Base-by-base conservation (phyloP, 23 tunicate species). In the Ascidia mentula region DNA sequence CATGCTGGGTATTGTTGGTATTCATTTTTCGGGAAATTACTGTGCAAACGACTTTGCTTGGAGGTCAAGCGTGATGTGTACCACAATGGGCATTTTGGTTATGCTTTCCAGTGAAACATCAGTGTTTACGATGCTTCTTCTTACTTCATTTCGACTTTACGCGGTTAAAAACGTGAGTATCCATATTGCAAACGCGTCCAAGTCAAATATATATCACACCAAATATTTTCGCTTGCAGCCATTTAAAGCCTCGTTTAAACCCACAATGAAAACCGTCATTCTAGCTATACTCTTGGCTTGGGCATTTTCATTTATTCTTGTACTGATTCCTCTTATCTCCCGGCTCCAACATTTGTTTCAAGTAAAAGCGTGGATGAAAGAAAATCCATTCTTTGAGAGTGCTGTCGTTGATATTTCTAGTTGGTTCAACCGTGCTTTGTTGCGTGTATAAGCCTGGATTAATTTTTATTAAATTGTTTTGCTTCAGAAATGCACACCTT, bases 81-180 rank as follows among this genome's bases (percentile, higher is more conserved):
- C 36, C 38, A 1, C 73, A 34, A 82, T 82, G 86, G 86, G 86
- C 33, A 69, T 46, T 1, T 36, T 82, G 31, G 86, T 73, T 36
- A 70, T 82, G 35, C 45, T 82, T 40, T 82, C 86, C 45, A 82
- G 86, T 46, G 86, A 82, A 46, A 82, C 86, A 32, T 82, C 86
- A n/a, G 86, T 82, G 33, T 0, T 74, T 31, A 82, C 86, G 22
- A 82, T 82, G 86, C 72, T 74, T 26, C 45, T 82, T 15, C 46
- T 82, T 45, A 75, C 86, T 6, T 32, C 86, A 8, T 61, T 82
- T 34, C 72, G 86, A 33, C 72, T 82, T 9, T 82, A 45, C 35
- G 86, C 73, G 4, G 46, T 82, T 7, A 42, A 6, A 28, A 35
- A 73, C 40, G 86, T 82, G 73, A 82, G 34, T 30, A 79, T 1